Conservation (phyloP, 2,888 invertebrate genomes). For the Acronicta leporina region DNA sequence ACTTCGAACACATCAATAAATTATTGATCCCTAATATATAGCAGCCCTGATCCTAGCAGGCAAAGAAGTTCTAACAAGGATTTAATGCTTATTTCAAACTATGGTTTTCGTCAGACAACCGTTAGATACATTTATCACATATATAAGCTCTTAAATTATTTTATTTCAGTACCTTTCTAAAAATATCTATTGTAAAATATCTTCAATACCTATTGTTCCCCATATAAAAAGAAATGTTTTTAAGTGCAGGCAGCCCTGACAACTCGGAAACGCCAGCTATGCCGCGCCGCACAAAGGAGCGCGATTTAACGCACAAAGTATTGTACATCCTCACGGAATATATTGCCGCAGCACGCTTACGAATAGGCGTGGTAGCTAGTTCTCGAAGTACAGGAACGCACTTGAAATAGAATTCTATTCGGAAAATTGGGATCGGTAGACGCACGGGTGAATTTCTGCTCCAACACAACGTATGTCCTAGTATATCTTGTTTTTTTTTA, state of each 20-base stretch:
- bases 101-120: too few species aligned
- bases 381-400: slow-evolving; percentile 62
- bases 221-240: neutral
- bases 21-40: too few species aligned
- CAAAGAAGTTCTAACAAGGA: too few species aligned
- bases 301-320: slow-evolving; percentile 63
- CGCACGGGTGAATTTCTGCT: too few species aligned
- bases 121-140: too few species aligned
- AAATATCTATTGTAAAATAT: neutral
- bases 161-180: neutral
- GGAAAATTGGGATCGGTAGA: too few species aligned
- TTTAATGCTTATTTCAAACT: too few species aligned
- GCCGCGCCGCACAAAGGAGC: slow-evolving; percentile 67
- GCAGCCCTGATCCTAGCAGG: too few species aligned
- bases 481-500: too few species aligned
- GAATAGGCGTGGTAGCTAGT: slow-evolving; percentile 67
- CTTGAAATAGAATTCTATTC: slow-evolving; percentile 32
- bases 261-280: slow-evolving; percentile 55
- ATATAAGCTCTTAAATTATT: too few species aligned
- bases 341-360: slow-evolving; percentile 70
- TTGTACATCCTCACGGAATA: slow-evolving; percentile 72
- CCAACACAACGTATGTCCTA: too few species aligned
- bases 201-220: neutral
- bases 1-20: too few species aligned
- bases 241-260: slow-evolving; percentile 47